Evolutionary conservation across 1,140 invertebrate species (phyloP), one percentile per base, ranked within the genome.

Genomic region (Caerostris extrusa): DNA sequence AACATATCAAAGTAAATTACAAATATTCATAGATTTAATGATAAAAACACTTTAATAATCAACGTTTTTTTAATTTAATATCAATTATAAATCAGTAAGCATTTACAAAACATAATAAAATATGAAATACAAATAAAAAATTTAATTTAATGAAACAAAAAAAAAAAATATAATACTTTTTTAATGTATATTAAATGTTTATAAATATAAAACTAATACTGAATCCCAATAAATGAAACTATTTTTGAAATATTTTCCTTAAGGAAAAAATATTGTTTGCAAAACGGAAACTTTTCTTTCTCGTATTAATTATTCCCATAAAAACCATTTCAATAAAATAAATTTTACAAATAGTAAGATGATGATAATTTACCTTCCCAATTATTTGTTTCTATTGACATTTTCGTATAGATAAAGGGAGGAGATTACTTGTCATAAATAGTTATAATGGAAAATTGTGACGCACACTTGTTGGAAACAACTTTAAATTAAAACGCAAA

Each of bases 391-490:
- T 90, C 88, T 90, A 57, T 56, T 19, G 88, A 60, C 88, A 90
- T 90, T 67, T 8, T 67, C 6, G 61, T 53, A 17, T 17, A n/a
- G 56, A 90, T 87, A 67, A 57, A 64, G 50, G 50, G 19, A 88
- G 50, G 56, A 53, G 50, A 88, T 64, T 50, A 69, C 57, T 14
- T 90, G 64, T 90, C 88, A 90, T 71, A 19, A 71, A 88, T 17
- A 57, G 10, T 71, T 90, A 57, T 56, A 71, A 6, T 5, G 88
- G 55, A 90, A 90, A 58, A 56, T 90, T 71, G 87, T 77, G 88
- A 90, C 69, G 61, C 86, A 88, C 86, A 88, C 86, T 88, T 88
- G 86, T 88, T 88, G 86, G 50, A 85, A 57, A 58, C 56, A 58
- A 56, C 3, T 85, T 60, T 57, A 60, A 8, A n/a, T n/a, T 85